Conservation (phyloP, 2,113 vertebrate species). For the Cynocephalus volans region DNA sequence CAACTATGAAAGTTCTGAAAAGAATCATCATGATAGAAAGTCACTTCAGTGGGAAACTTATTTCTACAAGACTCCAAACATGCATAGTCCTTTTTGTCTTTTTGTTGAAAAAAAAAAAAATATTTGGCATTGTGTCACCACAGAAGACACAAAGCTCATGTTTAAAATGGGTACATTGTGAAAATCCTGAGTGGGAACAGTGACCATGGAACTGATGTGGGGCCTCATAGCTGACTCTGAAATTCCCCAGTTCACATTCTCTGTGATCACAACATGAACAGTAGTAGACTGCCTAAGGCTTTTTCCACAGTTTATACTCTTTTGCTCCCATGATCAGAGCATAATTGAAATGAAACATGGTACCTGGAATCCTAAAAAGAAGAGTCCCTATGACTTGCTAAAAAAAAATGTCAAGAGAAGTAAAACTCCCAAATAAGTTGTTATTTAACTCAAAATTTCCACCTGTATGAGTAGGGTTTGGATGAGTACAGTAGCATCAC, state of each 20-base stretch:
- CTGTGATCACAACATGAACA: not conserved
- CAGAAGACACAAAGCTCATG: not conserved
- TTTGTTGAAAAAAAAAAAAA: not conserved
- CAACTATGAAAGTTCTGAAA: not conserved
- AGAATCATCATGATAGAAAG: not conserved
- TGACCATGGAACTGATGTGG: not conserved
- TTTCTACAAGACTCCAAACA: not conserved
- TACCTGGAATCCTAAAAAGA: not conserved
- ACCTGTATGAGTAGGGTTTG: not conserved
- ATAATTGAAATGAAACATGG: constrained; percentile 25
- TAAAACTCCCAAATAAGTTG: not conserved
- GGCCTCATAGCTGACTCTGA: not conserved
- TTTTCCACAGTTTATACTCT: not conserved
- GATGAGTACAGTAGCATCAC: not conserved
- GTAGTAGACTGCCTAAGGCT: not conserved
- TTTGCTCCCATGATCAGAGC: not conserved
- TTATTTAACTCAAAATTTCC: not conserved
- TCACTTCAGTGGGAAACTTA: not conserved
- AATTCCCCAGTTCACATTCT: not conserved
- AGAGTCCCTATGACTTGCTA: not conserved
- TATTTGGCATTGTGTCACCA: not conserved
- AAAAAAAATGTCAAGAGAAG: not conserved
- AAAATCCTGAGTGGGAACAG: not conserved
- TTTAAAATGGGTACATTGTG: not conserved
- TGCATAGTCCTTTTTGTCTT: not conserved